Percentiles rank a stretch among this genome's conserved stretches.
phyloP scores from a whole-genome alignment of 2,888 invertebrate species.

The Machimus atricapillus region DNA sequence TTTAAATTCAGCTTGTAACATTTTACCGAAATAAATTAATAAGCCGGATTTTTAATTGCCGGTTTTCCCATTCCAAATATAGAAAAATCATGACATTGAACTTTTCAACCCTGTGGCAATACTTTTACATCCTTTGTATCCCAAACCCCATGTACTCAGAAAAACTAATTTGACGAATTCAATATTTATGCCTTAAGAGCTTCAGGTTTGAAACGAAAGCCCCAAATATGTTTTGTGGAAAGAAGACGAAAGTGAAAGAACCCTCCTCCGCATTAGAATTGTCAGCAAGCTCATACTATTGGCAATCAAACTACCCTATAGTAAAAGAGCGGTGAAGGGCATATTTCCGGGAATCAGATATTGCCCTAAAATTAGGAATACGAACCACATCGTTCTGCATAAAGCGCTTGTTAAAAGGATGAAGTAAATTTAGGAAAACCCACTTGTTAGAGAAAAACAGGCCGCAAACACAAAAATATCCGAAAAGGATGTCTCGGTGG shows the following conservation, averaged over 20 bases:
- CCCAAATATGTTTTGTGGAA: not conserved
- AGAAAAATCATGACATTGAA: not conserved
- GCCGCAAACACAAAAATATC: not conserved
- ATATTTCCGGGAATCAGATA: not conserved
- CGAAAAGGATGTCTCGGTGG: not conserved
- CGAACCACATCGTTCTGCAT: not conserved
- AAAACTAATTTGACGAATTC: not conserved
- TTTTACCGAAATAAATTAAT: not conserved
- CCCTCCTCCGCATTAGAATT: not conserved
- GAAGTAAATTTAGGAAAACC: not conserved
- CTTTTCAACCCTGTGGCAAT: not conserved
- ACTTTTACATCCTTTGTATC: not conserved
- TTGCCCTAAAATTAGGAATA: not conserved
- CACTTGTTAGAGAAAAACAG: not conserved
- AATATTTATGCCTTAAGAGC: not conserved
- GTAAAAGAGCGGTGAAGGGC: not conserved
- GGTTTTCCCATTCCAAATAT: not conserved
- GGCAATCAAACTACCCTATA: not conserved
- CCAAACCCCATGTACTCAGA: not conserved
- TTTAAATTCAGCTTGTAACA: not conserved
- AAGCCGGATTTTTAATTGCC: not conserved
- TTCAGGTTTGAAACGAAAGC: not conserved
- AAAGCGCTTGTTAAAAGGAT: not conserved
- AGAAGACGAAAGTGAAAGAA: not conserved
- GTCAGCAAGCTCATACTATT: not conserved